Conservation (phyloP, 2,888 invertebrate genomes). For the Emmelina monodactyla region DNA sequence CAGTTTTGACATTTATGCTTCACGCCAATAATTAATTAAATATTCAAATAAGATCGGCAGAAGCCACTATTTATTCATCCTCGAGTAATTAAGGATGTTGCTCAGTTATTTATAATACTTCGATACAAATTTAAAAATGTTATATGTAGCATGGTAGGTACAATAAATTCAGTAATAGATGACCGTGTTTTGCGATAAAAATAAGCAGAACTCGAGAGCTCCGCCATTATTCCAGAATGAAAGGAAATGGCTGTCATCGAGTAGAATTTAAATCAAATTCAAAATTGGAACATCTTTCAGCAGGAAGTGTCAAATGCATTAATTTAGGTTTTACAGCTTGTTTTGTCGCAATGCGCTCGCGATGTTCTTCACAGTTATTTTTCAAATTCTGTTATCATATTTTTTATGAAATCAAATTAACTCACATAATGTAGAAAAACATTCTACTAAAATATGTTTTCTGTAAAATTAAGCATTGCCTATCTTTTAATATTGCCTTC, state of each 20-base stretch:
- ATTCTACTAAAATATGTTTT: too few species aligned
- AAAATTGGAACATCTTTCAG: constrained; percentile 61
- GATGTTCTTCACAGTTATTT: too few species aligned
- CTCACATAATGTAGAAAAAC: too few species aligned
- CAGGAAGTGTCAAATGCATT: constrained; percentile 56
- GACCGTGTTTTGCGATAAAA: constrained; percentile 3
- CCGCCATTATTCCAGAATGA: constrained; percentile 15
- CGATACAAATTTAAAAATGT: too few species aligned
- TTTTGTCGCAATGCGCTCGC: background rate
- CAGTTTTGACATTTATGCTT: constrained; percentile 30
- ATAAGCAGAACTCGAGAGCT: constrained; percentile 19
- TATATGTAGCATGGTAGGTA: too few species aligned
- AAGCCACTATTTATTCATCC: background rate
- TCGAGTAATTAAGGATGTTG: constrained; percentile 3
- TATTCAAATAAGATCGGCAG: constrained; percentile 15
- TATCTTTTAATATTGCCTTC: too few species aligned
- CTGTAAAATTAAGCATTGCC: too few species aligned
- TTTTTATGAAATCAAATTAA: background rate
- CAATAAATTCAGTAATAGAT: constrained; percentile 2
- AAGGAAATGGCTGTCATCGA: constrained; percentile 57
- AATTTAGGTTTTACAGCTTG: constrained; percentile 24
- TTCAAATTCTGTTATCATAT: too few species aligned
- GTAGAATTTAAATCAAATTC: constrained; percentile 55
- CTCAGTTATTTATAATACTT: background rate
- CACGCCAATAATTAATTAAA: constrained; percentile 35